phyloP scores from a whole-genome alignment of 2,888 invertebrate species.

The Xanthorhoe spadicearia region DNA sequence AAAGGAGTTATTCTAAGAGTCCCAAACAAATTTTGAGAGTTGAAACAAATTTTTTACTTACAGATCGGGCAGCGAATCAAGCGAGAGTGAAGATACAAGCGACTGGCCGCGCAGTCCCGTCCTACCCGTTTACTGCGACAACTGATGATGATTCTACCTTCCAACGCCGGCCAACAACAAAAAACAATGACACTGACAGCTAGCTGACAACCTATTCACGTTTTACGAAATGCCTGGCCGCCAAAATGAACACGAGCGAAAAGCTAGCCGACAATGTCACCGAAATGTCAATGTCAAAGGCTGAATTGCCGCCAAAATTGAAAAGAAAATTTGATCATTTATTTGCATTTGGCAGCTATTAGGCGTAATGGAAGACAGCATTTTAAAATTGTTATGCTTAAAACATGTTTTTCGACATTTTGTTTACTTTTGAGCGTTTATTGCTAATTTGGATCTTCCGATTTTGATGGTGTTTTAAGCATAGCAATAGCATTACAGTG shows the following conservation, averaged over 20 bases:
- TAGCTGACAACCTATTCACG: neutral
- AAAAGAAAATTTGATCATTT: neutral
- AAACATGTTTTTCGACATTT: constrained; percentile 15
- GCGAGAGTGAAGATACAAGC: constrained; percentile 83
- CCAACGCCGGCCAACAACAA: constrained; percentile 11
- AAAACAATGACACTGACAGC: constrained; percentile 8
- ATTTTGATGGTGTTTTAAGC: constrained; percentile 13
- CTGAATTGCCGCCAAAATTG: constrained; percentile 10
- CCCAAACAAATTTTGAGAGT: constrained; percentile 1
- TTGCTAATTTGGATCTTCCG: constrained; percentile 10
- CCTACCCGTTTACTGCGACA: constrained; percentile 83
- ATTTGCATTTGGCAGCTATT: constrained; percentile 27
- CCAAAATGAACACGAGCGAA: too few species aligned
- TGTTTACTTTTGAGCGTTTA: constrained; percentile 1
- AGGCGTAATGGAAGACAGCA: constrained; percentile 22
- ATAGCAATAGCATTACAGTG: constrained; percentile 9
- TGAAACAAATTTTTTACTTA: constrained; percentile 9
- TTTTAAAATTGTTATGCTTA: constrained; percentile 19
- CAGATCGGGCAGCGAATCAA: constrained; percentile 87
- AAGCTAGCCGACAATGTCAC: neutral
- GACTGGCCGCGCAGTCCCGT: constrained; percentile 88
- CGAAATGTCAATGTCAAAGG: constrained; percentile 16
- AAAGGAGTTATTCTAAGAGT: too few species aligned
- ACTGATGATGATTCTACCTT: constrained; percentile 50
- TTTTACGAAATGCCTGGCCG: constrained; percentile 1